Evolutionary conservation across 2,113 vertebrate genomes (phyloP).

Genomic region (Menura novaehollandiae): DNA sequence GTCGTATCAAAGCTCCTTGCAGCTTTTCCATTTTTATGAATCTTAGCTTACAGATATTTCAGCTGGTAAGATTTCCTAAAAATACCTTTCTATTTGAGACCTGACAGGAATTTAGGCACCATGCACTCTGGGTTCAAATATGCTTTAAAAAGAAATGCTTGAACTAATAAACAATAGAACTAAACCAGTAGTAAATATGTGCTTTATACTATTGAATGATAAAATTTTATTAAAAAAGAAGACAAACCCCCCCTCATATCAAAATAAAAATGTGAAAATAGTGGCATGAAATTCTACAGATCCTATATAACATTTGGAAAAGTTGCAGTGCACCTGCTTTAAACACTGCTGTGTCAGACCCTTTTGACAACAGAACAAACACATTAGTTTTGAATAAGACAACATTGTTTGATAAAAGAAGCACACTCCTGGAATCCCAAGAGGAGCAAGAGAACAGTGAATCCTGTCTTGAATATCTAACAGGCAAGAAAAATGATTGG

Average conservation of each 20-base stretch:
- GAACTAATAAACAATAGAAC: neutral
- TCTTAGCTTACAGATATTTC: neutral
- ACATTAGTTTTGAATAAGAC: neutral
- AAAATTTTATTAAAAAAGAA: neutral
- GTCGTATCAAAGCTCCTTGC: neutral
- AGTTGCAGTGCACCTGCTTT: neutral
- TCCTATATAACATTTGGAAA: neutral
- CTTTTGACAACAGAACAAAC: neutral
- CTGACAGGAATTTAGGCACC: neutral
- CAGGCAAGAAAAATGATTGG: neutral
- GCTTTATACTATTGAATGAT: neutral
- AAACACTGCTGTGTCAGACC: neutral
- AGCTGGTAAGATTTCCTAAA: neutral
- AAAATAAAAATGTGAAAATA: neutral
- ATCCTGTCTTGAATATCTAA: neutral
- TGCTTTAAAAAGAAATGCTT: neutral
- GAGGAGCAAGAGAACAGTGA: neutral
- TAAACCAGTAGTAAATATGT: neutral
- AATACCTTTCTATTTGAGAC: neutral
- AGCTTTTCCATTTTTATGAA: neutral
- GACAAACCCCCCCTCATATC: rapidly evolving
- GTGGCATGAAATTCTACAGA: neutral
- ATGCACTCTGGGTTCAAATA: neutral
- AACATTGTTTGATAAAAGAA: neutral
- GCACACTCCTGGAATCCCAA: neutral